These are phyloP conservation scores for Linyphia triangularis DNA, from an alignment of 2,888 invertebrate species.

Conservation along the genomic window DNA sequence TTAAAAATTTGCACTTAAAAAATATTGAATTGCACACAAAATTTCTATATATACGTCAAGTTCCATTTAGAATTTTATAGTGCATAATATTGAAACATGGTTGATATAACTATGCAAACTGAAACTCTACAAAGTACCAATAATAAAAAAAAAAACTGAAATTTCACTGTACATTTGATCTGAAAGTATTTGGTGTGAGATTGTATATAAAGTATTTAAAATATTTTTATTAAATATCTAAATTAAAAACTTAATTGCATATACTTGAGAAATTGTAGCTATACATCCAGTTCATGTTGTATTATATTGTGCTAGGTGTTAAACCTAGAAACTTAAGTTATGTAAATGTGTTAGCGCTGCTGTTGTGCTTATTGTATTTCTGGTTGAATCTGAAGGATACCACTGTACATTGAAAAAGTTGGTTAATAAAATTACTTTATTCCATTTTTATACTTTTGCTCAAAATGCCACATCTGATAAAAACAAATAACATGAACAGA, in stretches of 20 bases:
- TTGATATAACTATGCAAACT: neutral
- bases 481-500: no score
- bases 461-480: neutral
- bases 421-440: constrained; percentile 73
- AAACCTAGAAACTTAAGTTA: constrained; percentile 58
- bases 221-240: neutral
- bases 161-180: neutral
- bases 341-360: constrained; percentile 45
- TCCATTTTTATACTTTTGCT: constrained; percentile 37
- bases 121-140: neutral
- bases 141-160: neutral
- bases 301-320: constrained; percentile 60
- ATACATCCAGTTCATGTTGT: constrained; percentile 67
- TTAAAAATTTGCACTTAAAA: neutral
- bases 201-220: neutral
- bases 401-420: constrained; percentile 71
- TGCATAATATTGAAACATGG: neutral
- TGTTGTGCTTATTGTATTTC: constrained; percentile 40
- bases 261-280: constrained; percentile 2
- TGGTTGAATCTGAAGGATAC: constrained; percentile 44
- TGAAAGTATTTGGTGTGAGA: neutral
- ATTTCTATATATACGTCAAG: neutral
- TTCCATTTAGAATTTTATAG: neutral
- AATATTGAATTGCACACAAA: neutral
- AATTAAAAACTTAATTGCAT: neutral